Evolutionary conservation across 1,140 invertebrate genomes (phyloP).

Genomic region (Hormaphis cornu): DNA sequence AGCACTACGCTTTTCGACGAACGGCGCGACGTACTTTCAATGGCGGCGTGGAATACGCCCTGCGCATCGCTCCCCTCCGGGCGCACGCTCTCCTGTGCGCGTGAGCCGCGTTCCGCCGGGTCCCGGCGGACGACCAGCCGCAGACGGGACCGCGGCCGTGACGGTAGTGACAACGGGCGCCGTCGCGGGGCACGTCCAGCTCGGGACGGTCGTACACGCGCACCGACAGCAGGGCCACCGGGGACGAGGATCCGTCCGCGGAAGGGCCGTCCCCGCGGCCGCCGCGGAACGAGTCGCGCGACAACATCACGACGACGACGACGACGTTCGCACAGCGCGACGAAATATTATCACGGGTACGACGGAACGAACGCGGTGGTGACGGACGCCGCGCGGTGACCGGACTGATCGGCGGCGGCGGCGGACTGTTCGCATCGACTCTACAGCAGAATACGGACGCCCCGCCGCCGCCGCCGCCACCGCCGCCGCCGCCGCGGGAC

Average conservation of each 20-base stretch:
- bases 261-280: not conserved
- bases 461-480: not conserved
- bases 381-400: not conserved
- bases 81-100: conserved; percentile 33
- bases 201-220: conserved; percentile 3
- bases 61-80: conserved; percentile 35
- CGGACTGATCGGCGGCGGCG: conserved; percentile 1
- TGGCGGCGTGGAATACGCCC: conserved; percentile 36
- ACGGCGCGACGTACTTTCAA: conserved; percentile 26
- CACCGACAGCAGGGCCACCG: conserved; percentile 14
- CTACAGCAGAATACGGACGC: not conserved
- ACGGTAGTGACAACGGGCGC: not conserved
- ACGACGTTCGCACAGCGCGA: not conserved
- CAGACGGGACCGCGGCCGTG: not conserved
- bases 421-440: not conserved
- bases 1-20: no score
- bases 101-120: conserved; percentile 18
- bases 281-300: conserved; percentile 11
- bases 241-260: not conserved
- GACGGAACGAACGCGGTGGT: not conserved
- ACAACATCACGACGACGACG: not conserved
- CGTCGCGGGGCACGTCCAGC: conserved; percentile 11
- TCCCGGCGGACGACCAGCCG: not conserved
- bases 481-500: not conserved
- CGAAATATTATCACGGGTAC: not conserved